Percentiles rank a stretch among this genome's conserved stretches.
These are phyloP conservation scores for Drosophila pachea DNA, from an alignment of 1,140 invertebrate species.

Conservation along the genomic window DNA sequence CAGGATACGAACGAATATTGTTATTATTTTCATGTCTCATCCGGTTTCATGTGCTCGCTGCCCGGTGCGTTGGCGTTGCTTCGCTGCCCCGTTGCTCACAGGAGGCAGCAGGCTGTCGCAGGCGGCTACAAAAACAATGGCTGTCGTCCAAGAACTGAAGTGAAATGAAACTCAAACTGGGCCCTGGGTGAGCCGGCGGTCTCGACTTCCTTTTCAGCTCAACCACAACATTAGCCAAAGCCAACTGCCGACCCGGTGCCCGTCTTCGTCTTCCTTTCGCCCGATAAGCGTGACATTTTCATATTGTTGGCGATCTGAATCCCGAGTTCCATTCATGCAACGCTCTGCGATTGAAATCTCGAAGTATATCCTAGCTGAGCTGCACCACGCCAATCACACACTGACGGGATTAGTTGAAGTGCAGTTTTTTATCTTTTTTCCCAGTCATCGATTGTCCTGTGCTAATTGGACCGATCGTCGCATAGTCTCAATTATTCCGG, in stretches of 20 bases:
- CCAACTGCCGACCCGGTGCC: slow-evolving; percentile 15
- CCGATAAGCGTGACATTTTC: slow-evolving; percentile 78
- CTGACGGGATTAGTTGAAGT: slow-evolving; percentile 65
- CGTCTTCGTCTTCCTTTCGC: neutral
- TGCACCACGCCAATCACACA: slow-evolving; percentile 68
- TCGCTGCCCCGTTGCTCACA: neutral
- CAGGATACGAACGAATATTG: slow-evolving; percentile 69
- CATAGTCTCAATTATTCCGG: neutral
- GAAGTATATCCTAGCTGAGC: slow-evolving; percentile 21
- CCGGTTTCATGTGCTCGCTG: slow-evolving; percentile 67
- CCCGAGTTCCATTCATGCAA: slow-evolving; percentile 38
- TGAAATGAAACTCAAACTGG: slow-evolving; percentile 43
- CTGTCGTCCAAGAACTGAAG: slow-evolving; percentile 9
- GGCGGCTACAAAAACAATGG: slow-evolving; percentile 55
- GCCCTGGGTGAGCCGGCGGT: slow-evolving; percentile 32
- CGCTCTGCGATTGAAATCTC: slow-evolving; percentile 38
- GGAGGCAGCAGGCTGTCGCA: neutral
- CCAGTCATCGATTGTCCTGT: slow-evolving; percentile 23
- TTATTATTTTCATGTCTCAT: slow-evolving; percentile 71
- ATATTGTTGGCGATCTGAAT: slow-evolving; percentile 64
- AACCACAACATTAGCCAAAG: slow-evolving; percentile 60
- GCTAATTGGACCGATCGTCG: slow-evolving; percentile 65
- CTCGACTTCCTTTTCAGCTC: slow-evolving; percentile 52
- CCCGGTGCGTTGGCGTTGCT: slow-evolving; percentile 33
- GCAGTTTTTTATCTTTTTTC: slow-evolving; percentile 52